Evolutionary conservation across 2,888 invertebrate genomes (phyloP), one percentile per base, ranked within the genome.

Genomic region (Sminthurides aquaticus): DNA sequence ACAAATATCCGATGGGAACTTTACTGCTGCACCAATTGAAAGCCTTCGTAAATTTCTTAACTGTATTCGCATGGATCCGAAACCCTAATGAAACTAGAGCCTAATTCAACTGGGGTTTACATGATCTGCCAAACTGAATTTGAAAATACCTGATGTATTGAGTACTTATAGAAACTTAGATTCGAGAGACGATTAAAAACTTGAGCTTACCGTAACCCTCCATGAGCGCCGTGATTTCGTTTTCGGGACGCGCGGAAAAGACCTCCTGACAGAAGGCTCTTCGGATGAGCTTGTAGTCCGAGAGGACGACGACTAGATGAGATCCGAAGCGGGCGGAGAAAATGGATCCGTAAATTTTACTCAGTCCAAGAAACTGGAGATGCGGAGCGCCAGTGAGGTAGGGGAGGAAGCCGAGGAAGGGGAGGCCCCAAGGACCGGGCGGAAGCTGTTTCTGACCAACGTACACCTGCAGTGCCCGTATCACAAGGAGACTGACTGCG

Each of bases 401-500:
- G 2, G 89, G 88, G 71, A 93, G 80, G 77, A 88, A 91, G 67
- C 94, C 93, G 64, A 91, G 82, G 61, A 92, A 81, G 24, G 93
- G 93, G 2, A 90, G 81, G 1, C 92, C 91, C 88, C 89, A 89
- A 2, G 93, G 93, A 2, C 93, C 93, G 0, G 93, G 93, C 0
- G 93, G 93, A 73, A 91, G 80, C 43, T 70, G 64, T 62, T 64
- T 62, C 27, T 71, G 67, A 26, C 58, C 56, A 1, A 48, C 49
- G 43, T 68, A 65, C 49, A 69, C 48, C 64, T 73, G 73, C 49
- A 60, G 60, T 54, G 59, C 65, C 55, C 71, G 68, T 18, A 70
- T 43, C 27, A 65, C 25, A 1, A 64, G 48, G 18, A 74, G 68
- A 22, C 67, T 49, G 54, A 69, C 24, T 15, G 69, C 49, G 57